Percentiles rank a stretch among this genome's conserved stretches.
Conservation (phyloP, 2,113 vertebrate genomes). For the Hirundichthys speculiger region DNA sequence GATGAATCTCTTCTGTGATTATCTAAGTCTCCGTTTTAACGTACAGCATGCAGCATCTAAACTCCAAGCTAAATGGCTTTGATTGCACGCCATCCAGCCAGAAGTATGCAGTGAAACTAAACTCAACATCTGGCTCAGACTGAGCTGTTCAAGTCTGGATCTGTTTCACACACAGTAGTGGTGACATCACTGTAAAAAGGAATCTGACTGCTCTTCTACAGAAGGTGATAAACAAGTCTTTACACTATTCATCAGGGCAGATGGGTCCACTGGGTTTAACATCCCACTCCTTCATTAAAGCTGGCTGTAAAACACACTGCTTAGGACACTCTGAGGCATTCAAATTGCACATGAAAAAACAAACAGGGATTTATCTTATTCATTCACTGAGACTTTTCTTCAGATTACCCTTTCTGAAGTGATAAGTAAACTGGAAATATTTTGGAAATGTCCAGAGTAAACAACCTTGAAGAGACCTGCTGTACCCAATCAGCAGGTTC, state of each 20-base stretch:
- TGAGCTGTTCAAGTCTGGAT: slow-evolving; percentile 81
- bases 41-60: background rate
- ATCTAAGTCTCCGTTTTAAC: background rate
- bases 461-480: background rate
- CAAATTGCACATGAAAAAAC: slow-evolving; percentile 15
- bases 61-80: slow-evolving; percentile 1
- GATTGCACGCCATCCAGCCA: slow-evolving; percentile 27
- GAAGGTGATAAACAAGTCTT: slow-evolving; percentile 71
- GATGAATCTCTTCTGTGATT: slow-evolving; percentile 1
- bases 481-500: slow-evolving; percentile 1
- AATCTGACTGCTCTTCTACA: slow-evolving; percentile 71
- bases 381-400: slow-evolving; percentile 15
- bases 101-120: slow-evolving; percentile 48
- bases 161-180: slow-evolving; percentile 70
- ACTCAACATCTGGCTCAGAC: slow-evolving; percentile 78
- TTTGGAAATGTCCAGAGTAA: slow-evolving; percentile 15
- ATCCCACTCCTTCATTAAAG: slow-evolving; percentile 64
- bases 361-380: slow-evolving; percentile 46
- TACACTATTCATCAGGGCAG: slow-evolving; percentile 69
- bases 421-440: slow-evolving; percentile 18
- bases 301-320: slow-evolving; percentile 48
- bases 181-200: slow-evolving; percentile 79
- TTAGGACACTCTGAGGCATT: slow-evolving; percentile 8
- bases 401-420: background rate
- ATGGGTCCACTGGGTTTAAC: slow-evolving; percentile 53